Evolutionary conservation across 2,888 invertebrate species (phyloP).

Genomic region (Yponomeuta cagnagella): DNA sequence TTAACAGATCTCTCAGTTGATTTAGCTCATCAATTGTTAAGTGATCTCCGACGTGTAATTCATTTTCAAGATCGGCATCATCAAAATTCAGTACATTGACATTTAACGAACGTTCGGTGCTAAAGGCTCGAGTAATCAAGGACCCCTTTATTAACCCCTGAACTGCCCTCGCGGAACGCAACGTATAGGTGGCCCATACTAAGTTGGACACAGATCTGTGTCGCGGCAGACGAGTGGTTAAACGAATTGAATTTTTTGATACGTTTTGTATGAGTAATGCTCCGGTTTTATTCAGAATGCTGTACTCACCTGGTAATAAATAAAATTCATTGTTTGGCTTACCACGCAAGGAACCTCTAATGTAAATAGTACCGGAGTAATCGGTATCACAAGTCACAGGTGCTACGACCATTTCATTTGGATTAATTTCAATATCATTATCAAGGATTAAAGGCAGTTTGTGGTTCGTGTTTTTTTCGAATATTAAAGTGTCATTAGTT

Average conservation of each 20-base stretch:
- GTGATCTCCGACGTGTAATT: background rate
- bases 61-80: background rate
- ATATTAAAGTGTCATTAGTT: slow-evolving; percentile 17
- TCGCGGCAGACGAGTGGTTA: too few relatives aligned
- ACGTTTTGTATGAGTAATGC: slow-evolving; percentile 4
- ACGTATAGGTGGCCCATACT: too few relatives aligned
- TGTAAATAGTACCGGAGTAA: slow-evolving; percentile 1
- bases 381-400: background rate
- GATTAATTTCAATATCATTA: background rate
- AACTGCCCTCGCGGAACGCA: too few relatives aligned
- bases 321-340: background rate
- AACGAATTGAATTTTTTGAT: background rate
- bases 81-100: background rate
- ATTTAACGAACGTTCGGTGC: background rate
- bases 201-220: too few relatives aligned
- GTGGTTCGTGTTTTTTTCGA: background rate
- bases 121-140: background rate
- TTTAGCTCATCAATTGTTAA: background rate
- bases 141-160: background rate
- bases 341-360: slow-evolving; percentile 1
- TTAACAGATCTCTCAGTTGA: slow-evolving; percentile 6
- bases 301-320: slow-evolving; percentile 11
- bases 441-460: background rate
- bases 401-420: background rate
- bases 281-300: background rate